A percentile compares a stretch with the other conserved stretches of the same genome.
Evolutionary conservation across 1,140 invertebrate species (phyloP).

Genomic region (Maconellicoccus hirsutus): DNA sequence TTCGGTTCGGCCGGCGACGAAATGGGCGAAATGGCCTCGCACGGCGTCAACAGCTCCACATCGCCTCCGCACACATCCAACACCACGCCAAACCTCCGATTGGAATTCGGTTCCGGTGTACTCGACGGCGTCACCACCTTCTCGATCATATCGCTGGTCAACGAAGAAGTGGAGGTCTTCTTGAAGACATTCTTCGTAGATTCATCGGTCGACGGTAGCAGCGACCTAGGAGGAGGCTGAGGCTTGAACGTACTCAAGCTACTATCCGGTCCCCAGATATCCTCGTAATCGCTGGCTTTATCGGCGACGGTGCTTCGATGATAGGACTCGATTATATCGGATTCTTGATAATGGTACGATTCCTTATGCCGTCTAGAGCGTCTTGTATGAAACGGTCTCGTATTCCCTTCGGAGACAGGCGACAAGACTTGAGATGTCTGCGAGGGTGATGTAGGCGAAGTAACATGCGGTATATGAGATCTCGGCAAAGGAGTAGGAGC

Average conservation of each 20-base stretch:
- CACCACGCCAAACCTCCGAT: background rate
- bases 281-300: conserved; percentile 90
- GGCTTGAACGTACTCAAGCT: conserved; percentile 32
- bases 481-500: conserved; percentile 33
- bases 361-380: conserved; percentile 35
- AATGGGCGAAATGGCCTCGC: background rate
- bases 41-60: background rate
- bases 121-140: conserved; percentile 30
- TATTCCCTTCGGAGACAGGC: conserved; percentile 33
- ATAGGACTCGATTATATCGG: conserved; percentile 75
- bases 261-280: conserved; percentile 69
- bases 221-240: conserved; percentile 36
- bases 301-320: conserved; percentile 76
- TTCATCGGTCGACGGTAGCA: conserved; percentile 29
- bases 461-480: conserved; percentile 32
- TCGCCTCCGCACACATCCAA: background rate
- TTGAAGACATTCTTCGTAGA: conserved; percentile 26
- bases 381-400: conserved; percentile 31
- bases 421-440: conserved; percentile 26
- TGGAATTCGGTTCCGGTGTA: background rate
- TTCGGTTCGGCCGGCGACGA: background rate
- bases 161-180: conserved; percentile 23
- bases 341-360: conserved; percentile 57
- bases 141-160: conserved; percentile 31
- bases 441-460: conserved; percentile 36